phyloP scores from a whole-genome alignment of 2,888 invertebrate genomes.

The Proisotoma minuta region DNA sequence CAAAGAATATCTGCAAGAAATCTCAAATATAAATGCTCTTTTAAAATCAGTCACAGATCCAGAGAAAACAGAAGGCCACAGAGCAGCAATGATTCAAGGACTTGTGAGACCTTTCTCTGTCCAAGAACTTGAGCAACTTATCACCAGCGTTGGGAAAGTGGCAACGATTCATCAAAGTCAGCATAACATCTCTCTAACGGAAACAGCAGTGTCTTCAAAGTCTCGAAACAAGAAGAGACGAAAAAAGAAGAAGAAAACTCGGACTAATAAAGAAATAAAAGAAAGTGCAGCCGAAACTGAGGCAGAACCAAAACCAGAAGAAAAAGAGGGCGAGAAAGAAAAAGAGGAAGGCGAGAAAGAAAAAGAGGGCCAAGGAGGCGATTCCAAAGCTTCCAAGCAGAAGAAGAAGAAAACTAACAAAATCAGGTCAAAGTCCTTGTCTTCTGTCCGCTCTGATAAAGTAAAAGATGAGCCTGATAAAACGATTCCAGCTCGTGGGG shows the following conservation, averaged over 20 bases:
- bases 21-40: conserved; percentile 5
- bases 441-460: too few species aligned
- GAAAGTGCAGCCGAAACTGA: not conserved
- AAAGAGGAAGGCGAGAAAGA: too few species aligned
- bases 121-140: not conserved
- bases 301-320: not conserved
- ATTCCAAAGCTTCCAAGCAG: not conserved
- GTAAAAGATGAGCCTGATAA: not conserved
- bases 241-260: too few species aligned
- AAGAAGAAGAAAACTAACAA: too few species aligned
- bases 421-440: too few species aligned
- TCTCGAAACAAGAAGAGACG: too few species aligned
- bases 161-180: conserved; percentile 6
- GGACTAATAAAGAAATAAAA: not conserved
- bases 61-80: not conserved
- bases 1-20: not conserved
- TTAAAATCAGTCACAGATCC: conserved; percentile 4
- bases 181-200: too few species aligned
- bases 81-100: not conserved
- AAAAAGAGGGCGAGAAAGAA: too few species aligned
- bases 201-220: too few species aligned
- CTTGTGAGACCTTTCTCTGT: conserved; percentile 3
- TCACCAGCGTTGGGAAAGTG: conserved; percentile 3
- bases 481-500: not conserved
- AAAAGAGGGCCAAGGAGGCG: too few species aligned